Evolutionary conservation across 2,113 vertebrate genomes (phyloP).

Genomic region (Vulpes lagopus): DNA sequence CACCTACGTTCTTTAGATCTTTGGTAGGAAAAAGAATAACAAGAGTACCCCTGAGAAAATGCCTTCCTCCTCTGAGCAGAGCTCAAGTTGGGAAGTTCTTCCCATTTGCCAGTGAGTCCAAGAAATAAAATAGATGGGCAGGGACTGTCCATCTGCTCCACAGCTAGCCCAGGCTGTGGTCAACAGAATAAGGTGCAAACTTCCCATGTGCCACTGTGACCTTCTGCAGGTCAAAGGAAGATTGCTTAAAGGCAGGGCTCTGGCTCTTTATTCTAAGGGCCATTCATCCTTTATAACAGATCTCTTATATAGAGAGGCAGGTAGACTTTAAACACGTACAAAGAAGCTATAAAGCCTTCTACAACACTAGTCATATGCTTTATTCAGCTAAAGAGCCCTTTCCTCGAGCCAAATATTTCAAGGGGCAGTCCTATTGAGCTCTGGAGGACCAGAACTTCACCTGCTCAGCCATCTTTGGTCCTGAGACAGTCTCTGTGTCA

Average conservation of each 20-base stretch:
- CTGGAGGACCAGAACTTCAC: not conserved
- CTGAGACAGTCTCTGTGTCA: not conserved
- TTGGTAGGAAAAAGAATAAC: not conserved
- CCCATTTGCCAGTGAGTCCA: not conserved
- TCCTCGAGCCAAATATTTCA: not conserved
- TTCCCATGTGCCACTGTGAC: not conserved
- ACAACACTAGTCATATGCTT: not conserved
- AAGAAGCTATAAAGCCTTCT: not conserved
- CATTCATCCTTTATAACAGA: not conserved
- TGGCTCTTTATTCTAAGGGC: not conserved
- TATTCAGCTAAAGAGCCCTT: not conserved
- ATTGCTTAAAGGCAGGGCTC: not conserved
- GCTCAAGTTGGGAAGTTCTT: not conserved
- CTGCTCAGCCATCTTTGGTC: not conserved
- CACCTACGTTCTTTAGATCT: not conserved
- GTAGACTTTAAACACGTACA: not conserved
- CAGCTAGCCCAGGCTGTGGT: not conserved
- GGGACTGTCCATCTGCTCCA: not conserved
- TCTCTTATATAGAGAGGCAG: not conserved
- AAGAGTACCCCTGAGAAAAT: not conserved
- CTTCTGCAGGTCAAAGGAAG: not conserved
- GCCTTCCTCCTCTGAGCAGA: not conserved
- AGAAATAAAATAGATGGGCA: not conserved
- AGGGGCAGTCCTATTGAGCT: not conserved
- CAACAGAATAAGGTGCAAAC: not conserved